Conservation (phyloP, 2,113 vertebrate species). For the Odontesthes bonariensis region DNA sequence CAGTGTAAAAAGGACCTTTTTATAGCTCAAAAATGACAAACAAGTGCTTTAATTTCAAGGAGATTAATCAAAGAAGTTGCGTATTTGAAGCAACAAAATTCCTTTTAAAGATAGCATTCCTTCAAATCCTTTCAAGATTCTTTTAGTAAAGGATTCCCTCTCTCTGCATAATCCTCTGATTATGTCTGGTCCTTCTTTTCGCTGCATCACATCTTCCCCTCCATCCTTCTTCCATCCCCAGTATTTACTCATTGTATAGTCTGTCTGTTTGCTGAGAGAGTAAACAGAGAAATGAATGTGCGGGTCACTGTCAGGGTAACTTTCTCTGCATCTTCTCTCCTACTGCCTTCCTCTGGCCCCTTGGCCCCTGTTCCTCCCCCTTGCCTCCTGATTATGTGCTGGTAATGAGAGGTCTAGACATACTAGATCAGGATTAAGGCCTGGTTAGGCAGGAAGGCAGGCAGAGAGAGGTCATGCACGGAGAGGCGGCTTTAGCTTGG, state of each 20-base stretch:
- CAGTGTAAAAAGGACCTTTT: too few relatives aligned
- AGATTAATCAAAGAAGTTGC: background rate
- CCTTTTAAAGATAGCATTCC: background rate
- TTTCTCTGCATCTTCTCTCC: slow-evolving; percentile 53
- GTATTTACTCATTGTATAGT: slow-evolving; percentile 48
- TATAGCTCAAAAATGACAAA: background rate
- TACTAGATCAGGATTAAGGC: slow-evolving; percentile 82
- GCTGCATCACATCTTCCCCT: slow-evolving; percentile 34
- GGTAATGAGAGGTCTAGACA: slow-evolving; percentile 84
- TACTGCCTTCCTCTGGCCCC: slow-evolving; percentile 42
- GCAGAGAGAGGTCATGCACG: slow-evolving; percentile 36
- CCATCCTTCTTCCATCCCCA: slow-evolving; percentile 42
- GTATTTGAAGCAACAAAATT: background rate
- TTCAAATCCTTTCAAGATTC: slow-evolving; percentile 24
- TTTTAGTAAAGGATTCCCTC: slow-evolving; percentile 40
- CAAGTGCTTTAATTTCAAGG: background rate
- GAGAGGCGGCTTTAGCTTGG: slow-evolving; percentile 61
- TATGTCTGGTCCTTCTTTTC: slow-evolving; percentile 46
- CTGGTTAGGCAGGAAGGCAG: slow-evolving; percentile 49
- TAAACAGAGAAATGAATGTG: slow-evolving; percentile 69
- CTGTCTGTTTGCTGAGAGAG: slow-evolving; percentile 50
- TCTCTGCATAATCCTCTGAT: slow-evolving; percentile 59
- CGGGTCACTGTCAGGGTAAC: slow-evolving; percentile 68
- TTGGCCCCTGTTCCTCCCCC: slow-evolving; percentile 35
- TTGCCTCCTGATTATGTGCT: slow-evolving; percentile 67